phyloP scores from a whole-genome alignment of 2,888 invertebrate species.

The Trachelus troglodyta region DNA sequence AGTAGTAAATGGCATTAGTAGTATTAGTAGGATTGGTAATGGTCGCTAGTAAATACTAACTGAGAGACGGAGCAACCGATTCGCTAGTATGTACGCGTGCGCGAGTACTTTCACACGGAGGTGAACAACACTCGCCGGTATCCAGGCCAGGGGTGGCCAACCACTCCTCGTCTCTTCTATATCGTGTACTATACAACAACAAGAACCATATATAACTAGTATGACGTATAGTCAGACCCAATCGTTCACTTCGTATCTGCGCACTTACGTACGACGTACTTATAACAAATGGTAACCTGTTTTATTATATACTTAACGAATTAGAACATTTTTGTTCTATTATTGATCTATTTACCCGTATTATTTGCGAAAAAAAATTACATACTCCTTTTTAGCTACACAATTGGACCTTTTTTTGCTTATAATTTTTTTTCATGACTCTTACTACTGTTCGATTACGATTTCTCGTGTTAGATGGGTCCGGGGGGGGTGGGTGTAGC shows the following conservation, averaged over 20 bases:
- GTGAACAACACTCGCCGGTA: constrained; percentile 62
- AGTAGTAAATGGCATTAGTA: not conserved
- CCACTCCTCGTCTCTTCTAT: constrained; percentile 31
- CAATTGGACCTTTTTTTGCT: not conserved
- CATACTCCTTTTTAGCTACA: not conserved
- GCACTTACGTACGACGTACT: not conserved
- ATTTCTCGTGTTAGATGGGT: not conserved
- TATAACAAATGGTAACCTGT: not conserved
- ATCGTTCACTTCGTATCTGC: not conserved
- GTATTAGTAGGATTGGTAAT: not conserved
- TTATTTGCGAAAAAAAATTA: too few relatives aligned
- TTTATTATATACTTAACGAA: not conserved
- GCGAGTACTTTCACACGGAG: constrained; percentile 61
- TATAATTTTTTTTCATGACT: not conserved
- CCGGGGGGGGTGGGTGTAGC: too few relatives aligned
- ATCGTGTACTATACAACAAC: not conserved
- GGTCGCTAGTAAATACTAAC: not conserved
- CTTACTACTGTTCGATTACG: not conserved
- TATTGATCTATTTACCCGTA: not conserved
- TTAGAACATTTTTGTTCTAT: not conserved
- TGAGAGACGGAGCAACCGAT: not conserved
- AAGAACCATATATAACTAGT: not conserved
- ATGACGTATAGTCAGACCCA: constrained; percentile 3
- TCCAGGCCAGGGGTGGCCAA: constrained; percentile 64
- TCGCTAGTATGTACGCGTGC: not conserved